Conservation (phyloP, 1,140 invertebrate genomes). For the Bursaphelenchus mucronatus region DNA sequence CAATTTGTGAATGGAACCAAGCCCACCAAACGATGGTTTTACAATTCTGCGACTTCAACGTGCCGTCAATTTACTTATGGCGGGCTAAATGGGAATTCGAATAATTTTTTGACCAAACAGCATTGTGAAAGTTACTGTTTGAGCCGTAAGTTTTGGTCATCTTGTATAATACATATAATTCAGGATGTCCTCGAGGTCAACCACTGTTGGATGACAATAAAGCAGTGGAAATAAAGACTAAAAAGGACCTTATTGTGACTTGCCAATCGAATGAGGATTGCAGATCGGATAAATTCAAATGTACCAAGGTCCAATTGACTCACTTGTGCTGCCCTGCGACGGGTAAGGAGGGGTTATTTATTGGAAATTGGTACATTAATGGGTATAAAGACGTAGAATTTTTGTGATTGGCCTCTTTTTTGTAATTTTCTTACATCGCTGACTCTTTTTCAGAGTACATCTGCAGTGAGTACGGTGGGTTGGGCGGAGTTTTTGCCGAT, state of each 20-base stretch:
- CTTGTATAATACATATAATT: slow-evolving; percentile 16
- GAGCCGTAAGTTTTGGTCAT: slow-evolving; percentile 33
- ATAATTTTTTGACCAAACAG: slow-evolving; percentile 40
- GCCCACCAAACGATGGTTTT: slow-evolving; percentile 41
- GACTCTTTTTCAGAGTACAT: slow-evolving; percentile 28
- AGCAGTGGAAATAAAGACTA: slow-evolving; percentile 6
- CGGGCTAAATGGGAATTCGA: slow-evolving; percentile 41
- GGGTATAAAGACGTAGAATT: neutral
- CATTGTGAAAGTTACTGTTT: slow-evolving; percentile 44
- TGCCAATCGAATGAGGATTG: slow-evolving; percentile 29
- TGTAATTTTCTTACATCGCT: neutral
- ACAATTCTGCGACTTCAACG: slow-evolving; percentile 29
- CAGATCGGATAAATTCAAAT: slow-evolving; percentile 32
- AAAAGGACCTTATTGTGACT: slow-evolving; percentile 17
- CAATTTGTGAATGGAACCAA: slow-evolving; percentile 10
- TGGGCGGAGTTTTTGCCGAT: slow-evolving; percentile 22
- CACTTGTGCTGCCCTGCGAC: slow-evolving; percentile 37
- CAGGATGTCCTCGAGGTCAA: slow-evolving; percentile 45
- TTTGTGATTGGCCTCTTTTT: too few relatives aligned
- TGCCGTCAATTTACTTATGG: slow-evolving; percentile 40
- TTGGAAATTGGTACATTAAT: neutral
- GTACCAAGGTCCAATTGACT: slow-evolving; percentile 21
- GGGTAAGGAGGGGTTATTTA: slow-evolving; percentile 18
- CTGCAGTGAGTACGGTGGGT: slow-evolving; percentile 40
- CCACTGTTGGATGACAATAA: slow-evolving; percentile 27